phyloP scores from a whole-genome alignment of 2,888 invertebrate species.

The Salticus scenicus region DNA sequence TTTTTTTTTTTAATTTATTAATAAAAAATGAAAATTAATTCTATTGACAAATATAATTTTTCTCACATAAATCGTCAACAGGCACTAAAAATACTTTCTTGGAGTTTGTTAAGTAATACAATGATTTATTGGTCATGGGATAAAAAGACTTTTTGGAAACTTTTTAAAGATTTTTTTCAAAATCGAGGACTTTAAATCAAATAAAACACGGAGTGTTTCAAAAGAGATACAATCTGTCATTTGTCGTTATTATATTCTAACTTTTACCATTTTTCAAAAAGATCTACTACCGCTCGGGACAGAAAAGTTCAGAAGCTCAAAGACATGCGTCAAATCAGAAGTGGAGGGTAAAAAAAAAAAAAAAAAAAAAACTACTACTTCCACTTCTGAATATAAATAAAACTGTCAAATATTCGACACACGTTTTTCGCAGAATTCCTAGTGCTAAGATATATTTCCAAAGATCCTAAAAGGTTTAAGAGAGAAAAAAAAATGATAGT shows the following conservation, averaged over 20 bases:
- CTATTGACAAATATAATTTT: too few relatives aligned
- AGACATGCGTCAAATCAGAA: not conserved
- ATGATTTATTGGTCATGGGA: too few relatives aligned
- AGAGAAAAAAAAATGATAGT: not conserved
- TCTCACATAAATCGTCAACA: too few relatives aligned
- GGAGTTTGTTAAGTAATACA: too few relatives aligned
- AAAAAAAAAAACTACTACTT: not conserved
- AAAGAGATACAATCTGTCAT: not conserved
- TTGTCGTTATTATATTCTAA: not conserved
- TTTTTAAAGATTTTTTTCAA: too few relatives aligned
- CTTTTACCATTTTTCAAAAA: not conserved
- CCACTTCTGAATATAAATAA: not conserved
- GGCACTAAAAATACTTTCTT: too few relatives aligned
- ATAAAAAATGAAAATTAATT: too few relatives aligned
- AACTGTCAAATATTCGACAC: conserved; percentile 3
- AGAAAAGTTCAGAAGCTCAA: not conserved
- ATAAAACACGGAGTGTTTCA: not conserved
- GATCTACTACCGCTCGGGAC: too few relatives aligned
- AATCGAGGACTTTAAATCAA: not conserved
- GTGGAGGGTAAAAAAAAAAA: too few relatives aligned
- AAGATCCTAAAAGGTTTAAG: not conserved
- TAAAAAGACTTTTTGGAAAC: too few relatives aligned
- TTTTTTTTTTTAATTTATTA: too few relatives aligned
- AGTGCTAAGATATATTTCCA: not conserved
- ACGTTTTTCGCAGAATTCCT: not conserved